Evolutionary conservation across 1,140 invertebrate species (phyloP), one percentile per base, ranked within the genome.

Genomic region (Platyscapa corneri): DNA sequence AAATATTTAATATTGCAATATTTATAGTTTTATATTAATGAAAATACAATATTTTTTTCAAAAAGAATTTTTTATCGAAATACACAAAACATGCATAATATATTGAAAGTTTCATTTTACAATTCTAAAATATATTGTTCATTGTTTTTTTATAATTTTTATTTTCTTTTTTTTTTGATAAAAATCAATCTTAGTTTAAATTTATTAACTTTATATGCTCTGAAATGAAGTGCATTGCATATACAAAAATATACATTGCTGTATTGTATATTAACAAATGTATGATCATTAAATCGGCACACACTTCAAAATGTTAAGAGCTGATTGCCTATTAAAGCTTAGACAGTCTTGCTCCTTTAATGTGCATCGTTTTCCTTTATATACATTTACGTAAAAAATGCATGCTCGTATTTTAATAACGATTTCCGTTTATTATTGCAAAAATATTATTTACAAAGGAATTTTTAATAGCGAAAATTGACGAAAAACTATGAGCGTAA

Each of bases 161-260:
- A 77, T 49, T 77, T 77, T 37, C 3, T 32, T 64, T 16, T 16
- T 30, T 65, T 2, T 34, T 67, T 42, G 60, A 80, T 67, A 46
- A 46, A 65, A 67, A 75, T 27, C 0, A 82, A 72, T 82, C 18
- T 34, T 67, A 67, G 23, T 80, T 34, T 80, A 23, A 27, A 67
- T 34, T 42, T 64, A 81, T 67, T 81, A 5, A 34, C 42, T 65
- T 42, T 39, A n/a, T 56, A 42, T 79, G 34, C 20, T 53, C 30
- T 72, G n/a, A 37, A 34, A 16, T 64, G 23, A 72, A 72, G 46
- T 27, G 30, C 56, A 65, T 32, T 49, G n/a, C n/a, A 14, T 65
- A 77, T 83, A 83, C 65, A 60, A 83, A 83, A 83, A 83, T 83
- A 83, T 81, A 81, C 77, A 65, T 60, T 83, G 64, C 56, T 83